Conservation (phyloP, 2,888 invertebrate species). For the Rhamnusium bicolor region DNA sequence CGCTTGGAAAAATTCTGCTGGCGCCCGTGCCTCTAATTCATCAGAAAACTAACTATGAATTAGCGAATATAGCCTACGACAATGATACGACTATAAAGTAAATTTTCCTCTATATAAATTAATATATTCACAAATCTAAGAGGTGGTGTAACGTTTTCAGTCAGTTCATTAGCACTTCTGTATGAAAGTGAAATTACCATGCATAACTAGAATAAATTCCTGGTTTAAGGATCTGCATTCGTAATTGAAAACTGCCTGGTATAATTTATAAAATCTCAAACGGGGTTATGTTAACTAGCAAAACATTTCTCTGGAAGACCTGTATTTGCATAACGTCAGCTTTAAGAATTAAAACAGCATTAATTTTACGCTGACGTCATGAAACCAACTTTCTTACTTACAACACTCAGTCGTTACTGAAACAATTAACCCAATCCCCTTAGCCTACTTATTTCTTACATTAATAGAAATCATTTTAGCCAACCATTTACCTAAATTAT, state of each 20-base stretch:
- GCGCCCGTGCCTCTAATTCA: too few relatives aligned
- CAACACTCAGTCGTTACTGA: slow-evolving; percentile 31
- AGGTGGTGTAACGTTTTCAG: background rate
- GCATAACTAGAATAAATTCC: background rate
- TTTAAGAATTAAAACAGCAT: slow-evolving; percentile 33
- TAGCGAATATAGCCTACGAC: too few relatives aligned
- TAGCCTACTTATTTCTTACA: slow-evolving; percentile 18
- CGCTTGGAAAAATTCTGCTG: too few relatives aligned
- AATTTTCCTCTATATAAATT: too few relatives aligned
- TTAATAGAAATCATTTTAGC: slow-evolving; percentile 27
- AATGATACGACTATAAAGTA: too few relatives aligned
- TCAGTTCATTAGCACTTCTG: background rate
- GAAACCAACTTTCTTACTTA: slow-evolving; percentile 36
- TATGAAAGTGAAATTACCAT: slow-evolving; percentile 1
- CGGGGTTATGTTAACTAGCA: slow-evolving; percentile 20
- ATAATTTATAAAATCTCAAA: slow-evolving; percentile 35
- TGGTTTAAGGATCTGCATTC: slow-evolving; percentile 1
- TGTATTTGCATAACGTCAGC: slow-evolving; percentile 34
- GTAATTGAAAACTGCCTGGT: slow-evolving; percentile 21
- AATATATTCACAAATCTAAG: background rate
- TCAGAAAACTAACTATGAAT: too few relatives aligned
- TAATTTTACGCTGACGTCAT: slow-evolving; percentile 34
- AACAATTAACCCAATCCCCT: slow-evolving; percentile 30
- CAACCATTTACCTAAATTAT: slow-evolving; percentile 19
- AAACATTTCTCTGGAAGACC: slow-evolving; percentile 30